Percentiles rank a stretch among this genome's conserved stretches.
Evolutionary conservation across 2,888 invertebrate genomes (phyloP).

Genomic region (Scrobipalpa costella): DNA sequence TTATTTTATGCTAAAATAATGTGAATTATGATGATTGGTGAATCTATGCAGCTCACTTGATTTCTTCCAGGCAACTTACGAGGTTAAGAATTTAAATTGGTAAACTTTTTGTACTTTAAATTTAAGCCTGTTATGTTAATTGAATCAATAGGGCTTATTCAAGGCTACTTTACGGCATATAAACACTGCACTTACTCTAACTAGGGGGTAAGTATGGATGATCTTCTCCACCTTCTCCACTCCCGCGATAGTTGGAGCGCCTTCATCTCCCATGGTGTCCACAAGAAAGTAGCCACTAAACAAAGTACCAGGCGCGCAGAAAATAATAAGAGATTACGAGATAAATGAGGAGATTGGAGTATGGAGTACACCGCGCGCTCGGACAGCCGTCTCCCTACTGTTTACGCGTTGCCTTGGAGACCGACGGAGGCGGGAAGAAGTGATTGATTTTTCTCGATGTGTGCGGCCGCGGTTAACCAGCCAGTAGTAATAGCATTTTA

Average conservation of each 20-base stretch:
- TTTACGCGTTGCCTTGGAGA: constrained; percentile 77
- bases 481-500: constrained; percentile 16
- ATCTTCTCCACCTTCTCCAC: constrained; percentile 83
- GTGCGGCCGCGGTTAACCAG: constrained; percentile 1
- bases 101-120: too few relatives aligned
- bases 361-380: constrained; percentile 39
- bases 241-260: constrained; percentile 52
- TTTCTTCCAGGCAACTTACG: too few relatives aligned
- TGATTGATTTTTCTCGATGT: constrained; percentile 75
- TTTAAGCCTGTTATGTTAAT: neutral
- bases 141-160: neutral
- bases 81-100: too few relatives aligned
- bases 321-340: constrained; percentile 26
- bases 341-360: neutral
- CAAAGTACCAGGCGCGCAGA: neutral
- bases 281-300: neutral
- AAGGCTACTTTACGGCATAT: neutral
- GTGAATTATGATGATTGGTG: too few relatives aligned
- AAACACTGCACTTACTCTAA: constrained; percentile 83
- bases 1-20: too few relatives aligned
- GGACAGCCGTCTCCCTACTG: constrained; percentile 66
- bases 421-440: constrained; percentile 68
- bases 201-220: constrained; percentile 90
- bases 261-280: constrained; percentile 64
- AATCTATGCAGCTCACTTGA: too few relatives aligned